These are phyloP conservation scores for Saccostrea glomerata DNA, from an alignment of 1,140 invertebrate species.

Conservation along the genomic window DNA sequence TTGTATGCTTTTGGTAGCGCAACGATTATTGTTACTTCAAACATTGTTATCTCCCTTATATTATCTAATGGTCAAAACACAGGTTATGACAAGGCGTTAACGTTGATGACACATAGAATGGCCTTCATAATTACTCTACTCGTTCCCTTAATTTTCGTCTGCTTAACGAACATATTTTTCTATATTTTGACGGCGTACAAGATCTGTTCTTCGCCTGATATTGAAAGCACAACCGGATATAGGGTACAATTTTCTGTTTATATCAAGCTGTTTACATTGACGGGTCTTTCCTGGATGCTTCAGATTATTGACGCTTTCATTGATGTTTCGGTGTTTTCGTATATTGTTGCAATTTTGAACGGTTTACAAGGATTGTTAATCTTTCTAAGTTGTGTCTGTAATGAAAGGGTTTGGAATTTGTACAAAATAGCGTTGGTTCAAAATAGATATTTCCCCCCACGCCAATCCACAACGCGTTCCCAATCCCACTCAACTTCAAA, in stretches of 20 bases:
- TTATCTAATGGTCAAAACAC: neutral
- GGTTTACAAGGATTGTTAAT: constrained; percentile 44
- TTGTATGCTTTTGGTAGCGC: constrained; percentile 45
- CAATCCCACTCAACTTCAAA: too few species aligned
- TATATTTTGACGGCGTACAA: constrained; percentile 34
- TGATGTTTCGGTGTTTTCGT: neutral
- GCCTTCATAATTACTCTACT: constrained; percentile 36
- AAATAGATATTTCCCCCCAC: too few species aligned
- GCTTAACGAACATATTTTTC: constrained; percentile 27
- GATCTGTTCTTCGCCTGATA: neutral
- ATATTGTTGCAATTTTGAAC: constrained; percentile 27
- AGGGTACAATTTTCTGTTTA: constrained; percentile 44
- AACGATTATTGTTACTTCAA: constrained; percentile 19
- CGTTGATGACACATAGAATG: neutral
- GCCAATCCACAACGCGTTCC: too few species aligned
- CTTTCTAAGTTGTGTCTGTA: constrained; percentile 46
- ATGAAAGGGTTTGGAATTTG: neutral
- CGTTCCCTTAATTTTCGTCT: constrained; percentile 27
- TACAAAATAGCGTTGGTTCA: neutral
- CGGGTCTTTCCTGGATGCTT: constrained; percentile 35
- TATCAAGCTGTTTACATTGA: constrained; percentile 45
- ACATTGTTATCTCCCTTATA: neutral
- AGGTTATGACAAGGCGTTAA: constrained; percentile 14
- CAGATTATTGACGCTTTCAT: constrained; percentile 45
- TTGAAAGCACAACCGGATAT: constrained; percentile 13